phyloP scores from a whole-genome alignment of 2,888 invertebrate genomes.

The Aphodius sticticus region DNA sequence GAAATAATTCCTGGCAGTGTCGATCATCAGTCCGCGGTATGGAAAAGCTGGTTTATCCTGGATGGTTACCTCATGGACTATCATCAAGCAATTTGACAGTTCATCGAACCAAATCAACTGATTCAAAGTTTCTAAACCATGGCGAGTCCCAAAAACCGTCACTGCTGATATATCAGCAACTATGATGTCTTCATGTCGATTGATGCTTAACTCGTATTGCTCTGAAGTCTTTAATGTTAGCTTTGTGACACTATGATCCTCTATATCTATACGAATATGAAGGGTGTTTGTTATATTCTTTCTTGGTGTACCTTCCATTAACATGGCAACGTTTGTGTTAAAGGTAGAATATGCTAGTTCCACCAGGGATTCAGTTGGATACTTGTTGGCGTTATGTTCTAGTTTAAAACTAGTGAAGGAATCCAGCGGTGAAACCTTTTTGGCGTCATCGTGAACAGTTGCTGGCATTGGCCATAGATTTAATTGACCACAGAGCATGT shows the following conservation, averaged over 20 bases:
- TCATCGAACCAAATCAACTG: conserved; percentile 80
- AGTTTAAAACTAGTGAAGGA: conserved; percentile 48
- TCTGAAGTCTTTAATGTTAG: conserved; percentile 74
- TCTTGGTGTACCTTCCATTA: conserved; percentile 6
- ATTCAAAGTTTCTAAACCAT: conserved; percentile 76
- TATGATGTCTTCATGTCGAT: conserved; percentile 61
- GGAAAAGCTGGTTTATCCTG: conserved; percentile 78
- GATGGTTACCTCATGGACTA: conserved; percentile 69
- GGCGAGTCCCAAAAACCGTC: conserved; percentile 77
- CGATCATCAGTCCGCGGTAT: conserved; percentile 86
- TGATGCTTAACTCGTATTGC: conserved; percentile 69
- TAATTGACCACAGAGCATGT: conserved; percentile 73
- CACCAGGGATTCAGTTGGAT: conserved; percentile 59
- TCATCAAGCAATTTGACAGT: conserved; percentile 64
- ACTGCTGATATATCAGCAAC: conserved; percentile 62
- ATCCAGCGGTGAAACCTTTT: conserved; percentile 61
- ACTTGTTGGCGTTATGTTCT: conserved; percentile 35
- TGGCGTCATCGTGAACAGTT: conserved; percentile 66
- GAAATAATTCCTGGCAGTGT: conserved; percentile 89
- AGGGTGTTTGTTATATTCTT: conserved; percentile 30
- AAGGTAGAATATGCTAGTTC: conserved; percentile 62
- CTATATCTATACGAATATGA: conserved; percentile 62
- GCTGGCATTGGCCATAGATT: conserved; percentile 81
- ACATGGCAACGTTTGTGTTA: conserved; percentile 45
- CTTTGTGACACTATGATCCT: conserved; percentile 62